Evolutionary conservation across 2,113 vertebrate species (phyloP).

Genomic region (Coregonus clupeaformis): DNA sequence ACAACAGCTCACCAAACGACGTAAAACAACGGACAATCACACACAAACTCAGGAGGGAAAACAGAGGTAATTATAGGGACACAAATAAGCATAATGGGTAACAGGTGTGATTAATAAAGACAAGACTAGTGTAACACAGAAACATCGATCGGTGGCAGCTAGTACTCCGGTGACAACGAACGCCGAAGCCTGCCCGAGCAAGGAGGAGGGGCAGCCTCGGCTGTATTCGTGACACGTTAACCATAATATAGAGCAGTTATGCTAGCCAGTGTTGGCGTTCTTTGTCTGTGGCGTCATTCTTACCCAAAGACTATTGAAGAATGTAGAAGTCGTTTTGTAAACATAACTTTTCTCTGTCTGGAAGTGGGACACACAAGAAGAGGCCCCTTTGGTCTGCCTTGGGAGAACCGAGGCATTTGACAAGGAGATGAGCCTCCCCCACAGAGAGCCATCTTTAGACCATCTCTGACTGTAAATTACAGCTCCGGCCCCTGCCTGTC

Average conservation of each 20-base stretch:
- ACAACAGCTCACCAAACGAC: no score
- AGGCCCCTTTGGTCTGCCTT: constrained; percentile 34
- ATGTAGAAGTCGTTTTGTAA: constrained; percentile 56
- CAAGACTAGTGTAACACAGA: no score
- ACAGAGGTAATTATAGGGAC: no score
- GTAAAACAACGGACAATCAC: no score
- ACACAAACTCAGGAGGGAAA: no score
- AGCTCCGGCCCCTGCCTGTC: constrained; percentile 52
- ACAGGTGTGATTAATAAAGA: no score
- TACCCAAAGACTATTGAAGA: constrained; percentile 54
- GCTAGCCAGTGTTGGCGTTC: constrained; percentile 44
- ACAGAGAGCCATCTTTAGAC: background rate
- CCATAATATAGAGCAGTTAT: constrained; percentile 49
- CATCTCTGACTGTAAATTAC: constrained; percentile 60
- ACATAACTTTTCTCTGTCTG: constrained; percentile 49
- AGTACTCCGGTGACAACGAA: no score
- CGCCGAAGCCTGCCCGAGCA: no score
- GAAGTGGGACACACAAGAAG: constrained; percentile 41
- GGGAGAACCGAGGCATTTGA: background rate
- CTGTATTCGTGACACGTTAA: no score
- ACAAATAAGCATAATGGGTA: no score
- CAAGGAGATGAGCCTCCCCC: constrained; percentile 2
- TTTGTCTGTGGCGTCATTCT: constrained; percentile 63
- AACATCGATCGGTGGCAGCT: no score
- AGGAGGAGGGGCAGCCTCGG: no score